Percentiles rank a stretch among this genome's conserved stretches.
Conservation (phyloP, 2,888 invertebrate species). For the Papilio protenor region DNA sequence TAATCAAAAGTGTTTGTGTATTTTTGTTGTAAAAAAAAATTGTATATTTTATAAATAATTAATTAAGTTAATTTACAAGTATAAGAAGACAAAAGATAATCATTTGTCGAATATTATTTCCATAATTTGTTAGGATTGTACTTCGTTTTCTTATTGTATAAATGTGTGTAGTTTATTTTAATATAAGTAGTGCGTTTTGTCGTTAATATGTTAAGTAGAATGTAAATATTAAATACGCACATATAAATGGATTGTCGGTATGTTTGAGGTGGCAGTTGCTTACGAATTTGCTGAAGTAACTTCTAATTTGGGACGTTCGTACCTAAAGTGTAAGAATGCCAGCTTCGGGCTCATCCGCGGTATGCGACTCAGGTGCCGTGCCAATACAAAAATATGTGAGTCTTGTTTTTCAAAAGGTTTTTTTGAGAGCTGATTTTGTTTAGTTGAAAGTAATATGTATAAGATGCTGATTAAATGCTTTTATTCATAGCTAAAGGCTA, state of each 20-base stretch:
- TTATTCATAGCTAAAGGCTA: neutral
- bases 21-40: neutral
- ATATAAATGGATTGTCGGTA: slow-evolving; percentile 7
- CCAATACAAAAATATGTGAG: slow-evolving; percentile 63
- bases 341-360: slow-evolving; percentile 45
- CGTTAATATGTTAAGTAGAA: neutral
- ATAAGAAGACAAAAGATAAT: neutral
- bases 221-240: neutral
- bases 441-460: neutral
- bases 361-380: slow-evolving; percentile 56
- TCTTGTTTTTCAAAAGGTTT: slow-evolving; percentile 55
- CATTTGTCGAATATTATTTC: neutral
- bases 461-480: neutral
- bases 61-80: neutral
- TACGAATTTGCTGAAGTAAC: slow-evolving; percentile 25
- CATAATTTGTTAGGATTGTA: neutral
- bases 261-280: neutral
- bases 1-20: no score
- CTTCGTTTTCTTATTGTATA: neutral
- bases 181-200: neutral
- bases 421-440: slow-evolving; percentile 47
- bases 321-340: slow-evolving; percentile 41
- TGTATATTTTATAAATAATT: slow-evolving; percentile 2
- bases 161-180: neutral
- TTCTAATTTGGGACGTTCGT: slow-evolving; percentile 40